phyloP scores from a whole-genome alignment of 1,140 invertebrate genomes.

The Hirudo medicinalis region DNA sequence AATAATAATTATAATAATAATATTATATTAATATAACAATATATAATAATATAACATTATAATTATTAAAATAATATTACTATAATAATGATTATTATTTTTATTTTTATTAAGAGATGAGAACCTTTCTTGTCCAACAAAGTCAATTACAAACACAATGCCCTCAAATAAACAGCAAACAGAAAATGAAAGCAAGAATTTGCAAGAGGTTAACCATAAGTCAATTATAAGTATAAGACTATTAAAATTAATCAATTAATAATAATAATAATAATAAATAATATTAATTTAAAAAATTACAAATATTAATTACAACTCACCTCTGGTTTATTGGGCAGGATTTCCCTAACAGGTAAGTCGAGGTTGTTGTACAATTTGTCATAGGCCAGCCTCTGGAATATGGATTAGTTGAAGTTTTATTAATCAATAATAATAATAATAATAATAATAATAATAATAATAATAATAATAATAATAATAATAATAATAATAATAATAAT shows the following conservation, averaged over 20 bases:
- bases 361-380: constrained; percentile 9
- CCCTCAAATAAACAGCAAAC: too few species aligned
- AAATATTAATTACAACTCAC: not conserved
- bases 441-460: not conserved
- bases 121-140: not conserved
- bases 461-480: not conserved
- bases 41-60: too few species aligned
- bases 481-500: not conserved
- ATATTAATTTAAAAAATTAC: not conserved
- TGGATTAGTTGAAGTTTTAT: too few species aligned
- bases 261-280: not conserved
- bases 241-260: not conserved
- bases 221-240: not conserved
- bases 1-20: too few species aligned
- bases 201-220: not conserved
- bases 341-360: not conserved
- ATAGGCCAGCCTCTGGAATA: not conserved
- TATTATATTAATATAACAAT: too few species aligned
- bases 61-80: too few species aligned
- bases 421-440: not conserved
- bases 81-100: too few species aligned
- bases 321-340: not conserved
- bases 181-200: too few species aligned
- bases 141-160: too few species aligned
- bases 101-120: not conserved